Base-by-base conservation (phyloP, 2,797 vertebrate genomes). In the Eulemur albifrons region DNA sequence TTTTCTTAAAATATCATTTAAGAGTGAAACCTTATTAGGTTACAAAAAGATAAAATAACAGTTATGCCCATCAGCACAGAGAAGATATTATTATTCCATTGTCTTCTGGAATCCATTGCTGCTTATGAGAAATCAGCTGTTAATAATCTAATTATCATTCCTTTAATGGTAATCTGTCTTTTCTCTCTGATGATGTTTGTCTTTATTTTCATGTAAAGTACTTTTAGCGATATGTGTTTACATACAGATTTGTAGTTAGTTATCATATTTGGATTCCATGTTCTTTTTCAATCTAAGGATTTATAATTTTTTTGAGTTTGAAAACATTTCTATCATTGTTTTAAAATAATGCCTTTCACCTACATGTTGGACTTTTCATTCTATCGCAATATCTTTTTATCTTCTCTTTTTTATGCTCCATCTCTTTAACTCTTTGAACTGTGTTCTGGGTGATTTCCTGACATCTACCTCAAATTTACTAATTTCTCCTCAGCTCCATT, bases 51-150 rank as follows among this genome's bases (percentile, higher is more conserved):
- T 94, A 20, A 93, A 76, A 50, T 79, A 77, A 61, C 21, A 27
- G 27, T 73, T 92, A 1, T 48, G 54, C 52, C 1, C 73, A 70
- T 63, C 14, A 69, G 63, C 23, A 45, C 45, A 70, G 73, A 65
- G 35, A 83, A 87, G 23, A 38, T 27, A 59, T 1, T 67, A 65
- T 70, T 70, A 81, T 82, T 85, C 80, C 81, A 59, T 50, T 88
- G 75, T 94, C 73, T 94, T 88, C 92, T 88, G 93, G 18, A 87
- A 88, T 21, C 70, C 75, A 90, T 87, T 72, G 81, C 18, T 88
- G 48, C 48, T 80, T 72, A 79, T 59, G 48, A 76, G n/a, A 94
- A 95, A 27, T 94, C 15, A 59, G 59, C 13, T 57, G 9, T 77
- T 48, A n/a, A 48, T 93, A 73, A 90, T 80, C 7, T 35, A 57